A percentile compares a stretch with the other conserved stretches of the same genome.
phyloP scores from a whole-genome alignment of 2,888 invertebrate species.

The Urechis unicinctus region DNA sequence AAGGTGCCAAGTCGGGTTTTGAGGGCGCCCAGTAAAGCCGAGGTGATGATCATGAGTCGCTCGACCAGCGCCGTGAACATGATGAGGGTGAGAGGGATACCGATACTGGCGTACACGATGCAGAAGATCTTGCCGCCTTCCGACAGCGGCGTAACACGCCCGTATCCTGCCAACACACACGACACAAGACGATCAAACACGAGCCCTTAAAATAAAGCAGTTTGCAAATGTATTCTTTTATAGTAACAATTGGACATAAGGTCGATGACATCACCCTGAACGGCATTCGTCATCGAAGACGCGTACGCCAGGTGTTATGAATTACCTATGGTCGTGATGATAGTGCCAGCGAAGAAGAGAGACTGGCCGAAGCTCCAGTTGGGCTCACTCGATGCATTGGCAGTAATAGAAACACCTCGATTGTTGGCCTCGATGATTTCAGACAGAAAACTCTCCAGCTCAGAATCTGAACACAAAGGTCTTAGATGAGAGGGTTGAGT shows the following conservation, averaged over 20 bases:
- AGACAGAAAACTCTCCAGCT: constrained; percentile 65
- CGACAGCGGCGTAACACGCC: constrained; percentile 79
- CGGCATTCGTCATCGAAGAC: too few species aligned
- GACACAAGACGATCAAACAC: neutral
- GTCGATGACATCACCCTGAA: too few species aligned
- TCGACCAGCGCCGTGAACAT: constrained; percentile 77
- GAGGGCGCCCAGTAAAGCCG: constrained; percentile 61
- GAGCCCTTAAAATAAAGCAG: neutral
- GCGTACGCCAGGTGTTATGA: too few species aligned
- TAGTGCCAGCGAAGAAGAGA: constrained; percentile 78
- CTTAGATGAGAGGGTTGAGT: too few species aligned
- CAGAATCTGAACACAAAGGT: constrained; percentile 69
- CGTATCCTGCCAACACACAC: constrained; percentile 64
- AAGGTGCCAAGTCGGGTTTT: constrained; percentile 31
- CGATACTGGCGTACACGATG: constrained; percentile 73
- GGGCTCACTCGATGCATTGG: constrained; percentile 68
- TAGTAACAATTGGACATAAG: too few species aligned
- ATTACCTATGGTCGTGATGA: constrained; percentile 74
- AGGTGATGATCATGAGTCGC: constrained; percentile 69
- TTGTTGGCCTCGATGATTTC: constrained; percentile 70
- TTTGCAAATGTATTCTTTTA: neutral
- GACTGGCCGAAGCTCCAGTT: constrained; percentile 89
- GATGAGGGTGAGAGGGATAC: constrained; percentile 80
- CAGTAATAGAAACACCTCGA: constrained; percentile 69
- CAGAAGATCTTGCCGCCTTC: constrained; percentile 82